These are phyloP conservation scores for Limnephilus marmoratus DNA, from an alignment of 2,888 invertebrate species.

Conservation along the genomic window DNA sequence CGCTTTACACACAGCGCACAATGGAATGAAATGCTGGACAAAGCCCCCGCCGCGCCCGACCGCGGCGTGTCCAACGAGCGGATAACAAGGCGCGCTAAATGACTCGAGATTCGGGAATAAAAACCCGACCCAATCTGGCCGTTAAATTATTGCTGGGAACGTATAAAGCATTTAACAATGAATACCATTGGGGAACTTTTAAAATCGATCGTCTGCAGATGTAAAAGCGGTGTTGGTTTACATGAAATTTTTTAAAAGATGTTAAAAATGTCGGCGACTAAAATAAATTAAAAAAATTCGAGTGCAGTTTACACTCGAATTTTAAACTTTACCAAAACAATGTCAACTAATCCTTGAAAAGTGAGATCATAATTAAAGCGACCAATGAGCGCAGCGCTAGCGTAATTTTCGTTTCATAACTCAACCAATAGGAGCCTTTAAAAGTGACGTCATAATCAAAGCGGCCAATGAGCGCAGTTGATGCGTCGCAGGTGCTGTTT, in stretches of 20 bases:
- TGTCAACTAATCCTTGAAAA: no score
- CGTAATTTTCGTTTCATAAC: no score
- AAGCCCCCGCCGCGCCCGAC: conserved; percentile 29
- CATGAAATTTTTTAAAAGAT: background rate
- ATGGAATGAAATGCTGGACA: conserved; percentile 28
- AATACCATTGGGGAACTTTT: conserved; percentile 1
- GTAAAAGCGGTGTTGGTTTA: background rate
- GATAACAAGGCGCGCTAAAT: conserved; percentile 42
- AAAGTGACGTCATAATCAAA: no score
- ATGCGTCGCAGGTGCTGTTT: no score
- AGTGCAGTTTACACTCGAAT: no score
- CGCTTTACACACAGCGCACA: background rate
- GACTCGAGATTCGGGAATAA: conserved; percentile 44
- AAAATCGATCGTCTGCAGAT: background rate
- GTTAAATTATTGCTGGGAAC: conserved; percentile 15
- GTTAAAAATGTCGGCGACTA: background rate
- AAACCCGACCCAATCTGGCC: conserved; percentile 30
- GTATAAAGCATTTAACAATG: conserved; percentile 6
- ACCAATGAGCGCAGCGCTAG: no score
- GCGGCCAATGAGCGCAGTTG: no score
- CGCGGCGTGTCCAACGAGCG: conserved; percentile 42
- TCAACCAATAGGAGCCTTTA: no score
- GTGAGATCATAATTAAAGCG: no score
- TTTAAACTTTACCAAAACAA: no score
- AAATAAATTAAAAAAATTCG: background rate